Conservation (phyloP, 2,113 vertebrate species). For the Cyanocitta stelleri region DNA sequence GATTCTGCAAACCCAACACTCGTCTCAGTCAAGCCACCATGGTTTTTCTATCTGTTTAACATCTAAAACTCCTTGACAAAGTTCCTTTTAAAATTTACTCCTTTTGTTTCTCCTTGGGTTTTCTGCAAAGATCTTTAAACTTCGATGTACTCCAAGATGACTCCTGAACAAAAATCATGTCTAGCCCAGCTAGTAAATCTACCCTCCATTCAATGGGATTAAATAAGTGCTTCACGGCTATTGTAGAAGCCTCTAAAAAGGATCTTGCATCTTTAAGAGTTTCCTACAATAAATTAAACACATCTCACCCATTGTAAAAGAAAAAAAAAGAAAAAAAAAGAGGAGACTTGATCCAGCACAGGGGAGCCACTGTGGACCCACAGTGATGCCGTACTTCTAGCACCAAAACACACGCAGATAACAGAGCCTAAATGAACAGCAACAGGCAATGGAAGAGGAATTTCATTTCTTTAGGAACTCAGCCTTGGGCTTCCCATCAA, state of each 20-base stretch:
- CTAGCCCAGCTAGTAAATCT: constrained; percentile 80
- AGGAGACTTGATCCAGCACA: background rate
- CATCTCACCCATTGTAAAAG: constrained; percentile 49
- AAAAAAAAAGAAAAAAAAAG: background rate
- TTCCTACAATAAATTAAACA: constrained; percentile 78
- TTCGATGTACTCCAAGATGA: constrained; percentile 73
- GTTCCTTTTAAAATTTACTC: constrained; percentile 72
- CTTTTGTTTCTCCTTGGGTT: constrained; percentile 71
- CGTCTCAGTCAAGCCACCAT: constrained; percentile 26
- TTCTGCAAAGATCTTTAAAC: constrained; percentile 74
- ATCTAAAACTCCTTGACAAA: constrained; percentile 74
- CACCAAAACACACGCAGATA: background rate
- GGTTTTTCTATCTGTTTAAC: constrained; percentile 64
- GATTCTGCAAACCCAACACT: constrained; percentile 31
- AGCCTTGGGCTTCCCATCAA: background rate
- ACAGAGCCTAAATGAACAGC: background rate
- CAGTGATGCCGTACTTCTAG: background rate
- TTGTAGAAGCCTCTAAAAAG: constrained; percentile 69
- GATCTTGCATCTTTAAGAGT: constrained; percentile 67
- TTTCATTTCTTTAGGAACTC: background rate
- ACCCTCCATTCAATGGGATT: constrained; percentile 70
- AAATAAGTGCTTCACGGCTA: constrained; percentile 77
- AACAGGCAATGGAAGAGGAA: background rate
- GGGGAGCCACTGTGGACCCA: constrained; percentile 17
- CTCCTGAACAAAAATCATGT: constrained; percentile 75